A percentile compares a stretch with the other conserved stretches of the same genome.
These are phyloP conservation scores for Drosophila nigromelanica DNA, from an alignment of 1,140 invertebrate genomes.

Conservation along the genomic window DNA sequence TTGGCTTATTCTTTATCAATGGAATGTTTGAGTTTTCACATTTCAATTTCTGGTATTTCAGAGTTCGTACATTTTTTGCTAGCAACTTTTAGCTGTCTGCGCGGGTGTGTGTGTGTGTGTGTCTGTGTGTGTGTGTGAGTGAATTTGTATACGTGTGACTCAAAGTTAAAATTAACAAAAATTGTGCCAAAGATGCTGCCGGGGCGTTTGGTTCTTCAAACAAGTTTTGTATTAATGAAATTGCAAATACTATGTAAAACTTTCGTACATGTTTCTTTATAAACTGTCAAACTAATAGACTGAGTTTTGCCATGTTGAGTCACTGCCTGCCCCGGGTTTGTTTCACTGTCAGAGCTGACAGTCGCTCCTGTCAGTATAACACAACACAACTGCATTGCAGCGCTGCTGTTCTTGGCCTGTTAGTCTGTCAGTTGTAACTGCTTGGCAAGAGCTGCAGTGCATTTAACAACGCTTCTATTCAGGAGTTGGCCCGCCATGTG, in stretches of 20 bases:
- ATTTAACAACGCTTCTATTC: conserved; percentile 34
- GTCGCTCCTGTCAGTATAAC: conserved; percentile 1
- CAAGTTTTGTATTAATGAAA: conserved; percentile 82
- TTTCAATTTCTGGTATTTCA: conserved; percentile 77
- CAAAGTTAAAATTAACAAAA: conserved; percentile 80
- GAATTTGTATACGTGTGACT: conserved; percentile 16
- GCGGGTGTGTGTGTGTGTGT: conserved; percentile 9
- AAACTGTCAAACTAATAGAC: conserved; percentile 81
- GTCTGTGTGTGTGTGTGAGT: conserved; percentile 35
- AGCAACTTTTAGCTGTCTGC: conserved; percentile 59
- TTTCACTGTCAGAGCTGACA: conserved; percentile 8
- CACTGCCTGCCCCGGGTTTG: conserved; percentile 42
- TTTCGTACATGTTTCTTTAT: conserved; percentile 81
- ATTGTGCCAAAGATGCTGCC: conserved; percentile 48
- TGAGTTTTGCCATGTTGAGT: conserved; percentile 76
- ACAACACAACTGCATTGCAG: conserved; percentile 1
- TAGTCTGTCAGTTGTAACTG: conserved; percentile 33
- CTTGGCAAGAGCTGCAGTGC: conserved; percentile 39
- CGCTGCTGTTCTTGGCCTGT: conserved; percentile 23
- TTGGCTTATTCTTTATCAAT: conserved; percentile 46
- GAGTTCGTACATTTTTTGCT: conserved; percentile 25
- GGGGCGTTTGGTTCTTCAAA: conserved; percentile 48
- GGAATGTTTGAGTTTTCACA: conserved; percentile 81
- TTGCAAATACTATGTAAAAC: conserved; percentile 77
- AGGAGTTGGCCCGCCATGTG: conserved; percentile 25